Evolutionary conservation across 2,113 vertebrate genomes (phyloP).

Genomic region (Tenrec ecaudatus): DNA sequence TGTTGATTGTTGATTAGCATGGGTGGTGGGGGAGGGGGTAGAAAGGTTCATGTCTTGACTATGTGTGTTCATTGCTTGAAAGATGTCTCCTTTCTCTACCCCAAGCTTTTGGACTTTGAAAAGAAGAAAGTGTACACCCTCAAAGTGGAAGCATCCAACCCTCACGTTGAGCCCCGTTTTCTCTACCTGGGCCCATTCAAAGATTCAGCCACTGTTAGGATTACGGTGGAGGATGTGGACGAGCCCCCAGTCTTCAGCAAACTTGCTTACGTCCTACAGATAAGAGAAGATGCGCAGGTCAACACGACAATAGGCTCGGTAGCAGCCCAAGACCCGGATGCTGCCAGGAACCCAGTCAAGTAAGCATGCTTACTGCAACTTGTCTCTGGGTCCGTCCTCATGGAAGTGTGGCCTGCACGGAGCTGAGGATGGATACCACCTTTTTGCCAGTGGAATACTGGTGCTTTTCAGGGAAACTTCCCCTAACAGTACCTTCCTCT

Average conservation of each 20-base stretch:
- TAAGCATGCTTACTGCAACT: constrained; percentile 80
- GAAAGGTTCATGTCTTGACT: constrained; percentile 5
- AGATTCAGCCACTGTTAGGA: constrained; percentile 92
- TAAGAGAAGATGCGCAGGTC: constrained; percentile 91
- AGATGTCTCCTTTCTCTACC: neutral
- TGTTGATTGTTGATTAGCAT: neutral
- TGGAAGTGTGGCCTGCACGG: neutral
- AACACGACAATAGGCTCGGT: constrained; percentile 91
- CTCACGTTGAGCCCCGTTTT: constrained; percentile 91
- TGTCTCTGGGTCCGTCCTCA: neutral
- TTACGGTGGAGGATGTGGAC: constrained; percentile 94
- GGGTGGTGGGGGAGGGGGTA: too few relatives aligned
- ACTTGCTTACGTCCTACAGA: constrained; percentile 92
- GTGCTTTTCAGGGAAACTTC: constrained; percentile 32
- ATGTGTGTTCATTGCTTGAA: constrained; percentile 41
- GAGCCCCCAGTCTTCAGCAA: constrained; percentile 95
- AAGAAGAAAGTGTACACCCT: constrained; percentile 92
- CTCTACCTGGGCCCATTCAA: constrained; percentile 93
- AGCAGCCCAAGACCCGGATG: constrained; percentile 93
- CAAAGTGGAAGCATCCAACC: constrained; percentile 95
- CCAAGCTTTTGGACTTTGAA: constrained; percentile 94
- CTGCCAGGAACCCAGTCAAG: constrained; percentile 92
- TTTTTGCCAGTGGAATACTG: neutral
- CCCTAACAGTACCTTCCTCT: neutral
- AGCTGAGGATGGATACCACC: constrained; percentile 32